Evolutionary conservation across 2,888 invertebrate genomes (phyloP).

Genomic region (Latrodectus hesperus): DNA sequence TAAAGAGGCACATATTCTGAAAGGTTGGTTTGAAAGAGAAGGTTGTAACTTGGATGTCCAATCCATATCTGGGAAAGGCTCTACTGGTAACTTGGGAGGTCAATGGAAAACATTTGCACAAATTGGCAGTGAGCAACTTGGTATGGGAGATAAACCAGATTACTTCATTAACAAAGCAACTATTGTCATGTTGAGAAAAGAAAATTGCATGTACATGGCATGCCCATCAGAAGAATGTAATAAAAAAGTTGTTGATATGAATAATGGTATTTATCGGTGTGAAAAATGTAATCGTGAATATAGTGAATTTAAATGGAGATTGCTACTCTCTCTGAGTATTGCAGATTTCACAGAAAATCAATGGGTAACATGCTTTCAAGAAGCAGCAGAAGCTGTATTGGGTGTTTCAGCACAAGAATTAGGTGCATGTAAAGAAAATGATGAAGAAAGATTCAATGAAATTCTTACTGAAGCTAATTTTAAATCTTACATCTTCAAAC

Average conservation of each 20-base stretch:
- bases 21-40: constrained; percentile 91
- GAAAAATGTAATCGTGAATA: constrained; percentile 94
- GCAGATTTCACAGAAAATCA: constrained; percentile 90
- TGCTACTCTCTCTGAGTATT: constrained; percentile 86
- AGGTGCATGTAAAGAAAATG: constrained; percentile 79
- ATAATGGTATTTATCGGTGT: constrained; percentile 91
- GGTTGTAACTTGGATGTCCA: constrained; percentile 76
- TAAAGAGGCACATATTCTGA: constrained; percentile 86
- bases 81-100: constrained; percentile 41
- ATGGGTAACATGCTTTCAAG: constrained; percentile 93
- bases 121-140: constrained; percentile 82
- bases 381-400: constrained; percentile 84
- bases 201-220: constrained; percentile 92
- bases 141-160: constrained; percentile 83
- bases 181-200: constrained; percentile 84
- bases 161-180: constrained; percentile 87
- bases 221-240: constrained; percentile 93
- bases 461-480: constrained; percentile 86
- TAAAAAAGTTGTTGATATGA: constrained; percentile 93
- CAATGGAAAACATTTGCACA: constrained; percentile 86
- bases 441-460: constrained; percentile 81
- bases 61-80: constrained; percentile 73
- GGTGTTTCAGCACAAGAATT: constrained; percentile 84
- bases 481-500: constrained; percentile 86
- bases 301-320: constrained; percentile 88